Evolutionary conservation across 2,113 vertebrate genomes (phyloP).

Genomic region (Ageneiosus marmoratus): DNA sequence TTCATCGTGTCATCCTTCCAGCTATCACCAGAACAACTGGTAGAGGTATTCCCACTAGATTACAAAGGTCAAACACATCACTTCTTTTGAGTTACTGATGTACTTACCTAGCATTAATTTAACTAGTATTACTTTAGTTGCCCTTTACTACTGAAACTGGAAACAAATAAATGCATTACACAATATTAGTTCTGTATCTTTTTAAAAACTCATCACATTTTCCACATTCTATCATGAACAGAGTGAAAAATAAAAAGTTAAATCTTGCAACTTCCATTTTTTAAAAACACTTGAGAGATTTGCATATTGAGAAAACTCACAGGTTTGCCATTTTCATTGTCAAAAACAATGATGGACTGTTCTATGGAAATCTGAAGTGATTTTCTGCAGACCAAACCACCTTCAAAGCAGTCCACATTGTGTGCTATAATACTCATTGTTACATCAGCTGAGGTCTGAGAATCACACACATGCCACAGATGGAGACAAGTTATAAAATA

Average conservation of each 20-base stretch:
- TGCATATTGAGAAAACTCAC: slow-evolving; percentile 69
- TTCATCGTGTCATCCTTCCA: background rate
- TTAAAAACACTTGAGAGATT: background rate
- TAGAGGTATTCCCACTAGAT: background rate
- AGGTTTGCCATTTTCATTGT: slow-evolving; percentile 84
- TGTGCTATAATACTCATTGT: slow-evolving; percentile 81
- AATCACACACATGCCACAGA: background rate
- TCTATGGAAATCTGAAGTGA: slow-evolving; percentile 81
- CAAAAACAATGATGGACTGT: slow-evolving; percentile 81
- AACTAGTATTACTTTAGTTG: background rate
- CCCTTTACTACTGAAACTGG: background rate
- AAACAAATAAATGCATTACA: background rate
- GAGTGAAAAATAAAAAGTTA: background rate
- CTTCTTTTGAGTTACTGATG: background rate
- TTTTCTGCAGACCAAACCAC: slow-evolving; percentile 88
- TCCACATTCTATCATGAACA: background rate
- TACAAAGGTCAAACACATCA: background rate
- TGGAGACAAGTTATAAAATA: background rate
- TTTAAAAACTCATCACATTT: background rate
- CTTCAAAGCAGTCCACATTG: slow-evolving; percentile 89
- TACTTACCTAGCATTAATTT: background rate
- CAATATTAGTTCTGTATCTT: background rate
- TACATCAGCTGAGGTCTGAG: slow-evolving; percentile 78
- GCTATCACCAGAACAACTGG: background rate
- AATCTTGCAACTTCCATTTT: background rate